A percentile compares a stretch with the other conserved stretches of the same genome.
Evolutionary conservation across 1,140 invertebrate genomes (phyloP).

Genomic region (Lasaia peninsularis): DNA sequence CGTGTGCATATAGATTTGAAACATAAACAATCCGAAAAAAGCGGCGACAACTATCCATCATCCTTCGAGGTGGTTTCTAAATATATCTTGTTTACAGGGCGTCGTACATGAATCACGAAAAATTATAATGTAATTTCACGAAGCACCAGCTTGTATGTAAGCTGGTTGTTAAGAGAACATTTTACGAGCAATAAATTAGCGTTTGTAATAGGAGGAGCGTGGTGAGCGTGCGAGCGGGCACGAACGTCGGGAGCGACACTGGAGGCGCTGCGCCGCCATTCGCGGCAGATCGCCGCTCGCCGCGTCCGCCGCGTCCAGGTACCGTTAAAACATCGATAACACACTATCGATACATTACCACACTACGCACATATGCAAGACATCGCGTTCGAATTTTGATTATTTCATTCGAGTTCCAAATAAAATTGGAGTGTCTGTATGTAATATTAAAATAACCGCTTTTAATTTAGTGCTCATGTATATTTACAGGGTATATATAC

Average conservation of each 20-base stretch:
- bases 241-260: conserved; percentile 59
- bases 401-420: no score
- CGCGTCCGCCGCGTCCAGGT: conserved; percentile 84
- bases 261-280: conserved; percentile 83
- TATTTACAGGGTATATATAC: no score
- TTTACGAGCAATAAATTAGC: conserved; percentile 6
- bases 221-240: conserved; percentile 11
- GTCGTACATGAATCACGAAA: conserved; percentile 17
- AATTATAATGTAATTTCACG: conserved; percentile 19
- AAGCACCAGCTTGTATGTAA: conserved; percentile 4
- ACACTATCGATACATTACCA: background rate
- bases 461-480: no score
- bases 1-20: conserved; percentile 5
- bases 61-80: conserved; percentile 22
- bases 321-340: conserved; percentile 22
- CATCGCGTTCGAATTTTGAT: no score
- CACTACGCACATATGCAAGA: no score
- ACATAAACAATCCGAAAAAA: conserved; percentile 14
- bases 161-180: background rate
- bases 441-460: no score
- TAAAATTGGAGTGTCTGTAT: no score
- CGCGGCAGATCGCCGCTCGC: conserved; percentile 83
- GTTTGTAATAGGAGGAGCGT: conserved; percentile 6
- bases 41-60: conserved; percentile 23
- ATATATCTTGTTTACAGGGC: conserved; percentile 18